Evolutionary conservation across 2,113 vertebrate species (phyloP), one percentile per base, ranked within the genome.

Genomic region (Halichoerus grypus): DNA sequence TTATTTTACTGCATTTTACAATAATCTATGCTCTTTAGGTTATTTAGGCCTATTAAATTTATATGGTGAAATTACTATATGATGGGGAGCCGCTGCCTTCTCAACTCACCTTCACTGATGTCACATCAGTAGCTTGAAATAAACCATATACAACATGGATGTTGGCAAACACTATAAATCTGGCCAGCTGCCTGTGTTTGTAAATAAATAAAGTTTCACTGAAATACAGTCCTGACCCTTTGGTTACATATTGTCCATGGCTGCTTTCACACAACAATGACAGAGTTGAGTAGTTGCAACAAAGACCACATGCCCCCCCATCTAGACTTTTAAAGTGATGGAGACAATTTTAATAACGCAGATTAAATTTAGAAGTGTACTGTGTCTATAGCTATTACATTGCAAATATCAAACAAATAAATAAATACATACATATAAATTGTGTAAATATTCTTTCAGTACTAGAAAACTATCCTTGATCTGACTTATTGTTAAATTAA

Each of bases 161-260:
- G 11, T 21, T 51, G 7, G 7, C 83, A 61, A 80, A 72, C 28
- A 22, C 26, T 81, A 3, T 39, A n/a, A 87, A 85, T 74, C 14
- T 76, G 19, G 13, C 1, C 4, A 42, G 22, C 6, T 33, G 31
- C n/a, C 4, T 55, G 15, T 19, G 53, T 90, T 76, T 79, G 51
- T 88, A 71, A 95, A 59, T 88, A 63, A 95, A 59, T 65, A 67
- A 67, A 67, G 21, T 76, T 87, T 69, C 39, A 81, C 36, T 39
- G 28, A 51, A 86, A 82, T 42, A 51, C 10, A 67, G 57, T 67
- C 5, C n/a, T 63, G 59, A 15, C 24, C 33, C 11, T 42, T 36
- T 79, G 85, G 79, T 93, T 6, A 63, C 5, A 16, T 63, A 4
- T n/a, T 36, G 5, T 65, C 36, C 51, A 36, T 5, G 15, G 4